These are phyloP conservation scores for Clunio marinus DNA, from an alignment of 2,888 invertebrate genomes.

Conservation along the genomic window DNA sequence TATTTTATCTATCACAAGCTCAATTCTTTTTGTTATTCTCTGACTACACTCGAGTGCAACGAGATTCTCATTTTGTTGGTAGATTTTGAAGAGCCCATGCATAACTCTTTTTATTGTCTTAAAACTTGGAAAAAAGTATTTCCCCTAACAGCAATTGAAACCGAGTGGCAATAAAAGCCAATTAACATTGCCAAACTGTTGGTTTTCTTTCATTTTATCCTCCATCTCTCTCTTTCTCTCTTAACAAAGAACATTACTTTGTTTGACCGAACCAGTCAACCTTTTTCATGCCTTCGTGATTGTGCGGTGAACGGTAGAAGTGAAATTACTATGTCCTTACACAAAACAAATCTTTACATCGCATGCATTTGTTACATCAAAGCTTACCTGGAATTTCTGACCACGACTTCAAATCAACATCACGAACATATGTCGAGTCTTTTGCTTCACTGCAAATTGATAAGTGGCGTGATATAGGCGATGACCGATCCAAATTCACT, in stretches of 20 bases:
- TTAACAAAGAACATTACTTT: too few relatives aligned
- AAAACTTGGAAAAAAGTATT: too few relatives aligned
- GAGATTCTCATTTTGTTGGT: too few relatives aligned
- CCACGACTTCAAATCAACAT: constrained; percentile 76
- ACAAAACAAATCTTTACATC: too few relatives aligned
- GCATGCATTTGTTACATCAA: too few relatives aligned
- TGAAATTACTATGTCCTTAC: too few relatives aligned
- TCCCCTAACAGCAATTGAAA: constrained; percentile 21
- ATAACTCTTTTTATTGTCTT: too few relatives aligned
- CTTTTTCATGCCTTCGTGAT: too few relatives aligned
- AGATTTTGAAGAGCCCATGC: too few relatives aligned
- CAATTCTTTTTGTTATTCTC: background rate
- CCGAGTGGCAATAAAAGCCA: constrained; percentile 31
- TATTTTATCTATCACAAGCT: background rate
- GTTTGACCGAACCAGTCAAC: too few relatives aligned
- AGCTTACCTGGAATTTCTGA: constrained; percentile 72
- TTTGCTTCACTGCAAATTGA: constrained; percentile 73
- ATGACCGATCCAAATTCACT: constrained; percentile 64
- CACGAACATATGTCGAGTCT: constrained; percentile 71
- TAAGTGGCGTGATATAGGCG: constrained; percentile 69
- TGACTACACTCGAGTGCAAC: background rate
- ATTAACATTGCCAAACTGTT: constrained; percentile 25
- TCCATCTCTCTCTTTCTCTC: background rate
- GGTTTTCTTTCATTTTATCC: background rate
- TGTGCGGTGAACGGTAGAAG: too few relatives aligned